Percentiles rank a stretch among this genome's conserved stretches.
Evolutionary conservation across 1,140 invertebrate genomes (phyloP).

Genomic region (Heliothis subflexa): DNA sequence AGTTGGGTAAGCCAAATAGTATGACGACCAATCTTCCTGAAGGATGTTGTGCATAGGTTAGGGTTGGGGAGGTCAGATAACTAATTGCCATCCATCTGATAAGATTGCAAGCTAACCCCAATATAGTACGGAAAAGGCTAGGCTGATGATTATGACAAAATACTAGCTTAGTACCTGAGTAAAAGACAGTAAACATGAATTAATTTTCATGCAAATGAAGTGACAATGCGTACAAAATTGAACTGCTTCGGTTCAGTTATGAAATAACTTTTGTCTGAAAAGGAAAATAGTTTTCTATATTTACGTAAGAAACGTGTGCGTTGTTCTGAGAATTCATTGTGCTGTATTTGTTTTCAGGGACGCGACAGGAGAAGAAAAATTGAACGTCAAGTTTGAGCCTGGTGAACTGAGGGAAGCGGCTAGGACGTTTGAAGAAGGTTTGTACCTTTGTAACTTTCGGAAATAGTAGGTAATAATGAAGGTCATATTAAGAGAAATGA

Average conservation of each 20-base stretch:
- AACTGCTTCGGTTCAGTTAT: neutral
- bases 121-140: too few relatives aligned
- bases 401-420: slow-evolving; percentile 78
- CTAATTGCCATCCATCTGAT: too few relatives aligned
- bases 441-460: neutral
- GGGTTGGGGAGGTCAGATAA: too few relatives aligned
- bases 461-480: neutral
- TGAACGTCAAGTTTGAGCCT: slow-evolving; percentile 79
- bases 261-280: neutral
- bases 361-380: slow-evolving; percentile 69
- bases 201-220: neutral
- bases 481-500: too few relatives aligned
- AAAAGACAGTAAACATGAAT: neutral
- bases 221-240: slow-evolving; percentile 3
- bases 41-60: too few relatives aligned
- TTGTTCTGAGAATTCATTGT: too few relatives aligned
- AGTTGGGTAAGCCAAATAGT: too few relatives aligned
- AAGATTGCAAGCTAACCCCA: too few relatives aligned
- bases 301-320: neutral
- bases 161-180: too few relatives aligned
- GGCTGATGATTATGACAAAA: too few relatives aligned
- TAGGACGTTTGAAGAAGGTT: slow-evolving; percentile 81
- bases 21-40: too few relatives aligned
- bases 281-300: neutral
- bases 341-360: slow-evolving; percentile 68